Conservation (phyloP, 1,140 invertebrate species). For the Dendroctonus valens region DNA sequence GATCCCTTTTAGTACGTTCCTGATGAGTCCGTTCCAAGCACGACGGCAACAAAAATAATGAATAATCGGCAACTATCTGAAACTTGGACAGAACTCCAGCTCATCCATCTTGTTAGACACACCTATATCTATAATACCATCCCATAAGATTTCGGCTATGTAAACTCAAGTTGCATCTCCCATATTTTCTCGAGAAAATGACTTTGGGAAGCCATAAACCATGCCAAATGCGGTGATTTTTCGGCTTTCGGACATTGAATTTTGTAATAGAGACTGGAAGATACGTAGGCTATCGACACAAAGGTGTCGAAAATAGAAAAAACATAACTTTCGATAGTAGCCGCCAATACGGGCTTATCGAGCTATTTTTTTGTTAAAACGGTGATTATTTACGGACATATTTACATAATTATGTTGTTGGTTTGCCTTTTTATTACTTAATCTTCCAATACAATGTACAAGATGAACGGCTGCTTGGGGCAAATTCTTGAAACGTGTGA, state of each 20-base stretch:
- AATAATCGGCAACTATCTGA: not conserved
- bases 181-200: not conserved
- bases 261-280: not conserved
- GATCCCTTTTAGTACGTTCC: too few relatives aligned
- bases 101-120: slow-evolving; percentile 14
- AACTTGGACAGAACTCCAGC: not conserved
- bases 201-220: slow-evolving; percentile 5
- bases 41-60: not conserved
- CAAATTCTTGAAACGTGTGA: too few relatives aligned
- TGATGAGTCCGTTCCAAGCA: too few relatives aligned
- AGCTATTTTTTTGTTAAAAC: not conserved
- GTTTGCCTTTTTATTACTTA: slow-evolving; percentile 3
- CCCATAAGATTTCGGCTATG: slow-evolving; percentile 10
- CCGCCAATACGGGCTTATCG: not conserved
- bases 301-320: slow-evolving; percentile 1
- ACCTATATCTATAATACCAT: slow-evolving; percentile 10
- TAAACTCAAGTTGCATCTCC: slow-evolving; percentile 1
- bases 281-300: slow-evolving; percentile 1
- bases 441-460: not conserved
- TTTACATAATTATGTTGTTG: not conserved
- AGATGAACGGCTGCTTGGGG: too few relatives aligned
- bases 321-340: slow-evolving; percentile 3
- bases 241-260: not conserved
- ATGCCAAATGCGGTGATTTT: not conserved
- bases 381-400: not conserved